phyloP scores from a whole-genome alignment of 2,888 invertebrate genomes.

The Acanthococcus lagerstroemiae region DNA sequence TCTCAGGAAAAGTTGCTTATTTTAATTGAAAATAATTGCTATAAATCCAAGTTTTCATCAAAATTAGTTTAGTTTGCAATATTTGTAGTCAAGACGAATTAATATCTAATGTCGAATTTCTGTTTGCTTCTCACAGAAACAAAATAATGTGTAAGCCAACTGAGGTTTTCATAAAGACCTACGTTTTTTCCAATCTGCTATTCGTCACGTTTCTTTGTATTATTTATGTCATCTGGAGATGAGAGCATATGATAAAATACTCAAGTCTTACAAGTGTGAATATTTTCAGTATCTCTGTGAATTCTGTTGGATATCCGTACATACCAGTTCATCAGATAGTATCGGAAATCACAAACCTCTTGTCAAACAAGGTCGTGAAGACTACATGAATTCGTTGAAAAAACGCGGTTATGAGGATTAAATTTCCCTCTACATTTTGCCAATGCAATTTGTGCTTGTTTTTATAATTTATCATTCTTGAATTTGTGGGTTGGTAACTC shows the following conservation, averaged over 20 bases:
- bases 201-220: neutral
- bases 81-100: no score
- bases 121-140: no score
- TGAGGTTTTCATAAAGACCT: no score
- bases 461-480: neutral
- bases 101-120: no score
- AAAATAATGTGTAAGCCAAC: neutral
- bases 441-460: neutral
- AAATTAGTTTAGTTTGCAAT: no score
- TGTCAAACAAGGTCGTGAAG: conserved; percentile 20
- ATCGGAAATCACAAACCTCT: conserved; percentile 6
- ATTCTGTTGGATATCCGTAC: conserved; percentile 14
- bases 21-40: no score
- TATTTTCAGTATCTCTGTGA: conserved; percentile 17
- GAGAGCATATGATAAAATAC: neutral
- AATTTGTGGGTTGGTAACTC: neutral
- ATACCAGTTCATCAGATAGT: neutral
- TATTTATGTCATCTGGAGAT: neutral
- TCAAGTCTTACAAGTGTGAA: neutral
- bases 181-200: no score
- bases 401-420: neutral
- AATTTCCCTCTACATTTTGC: no score
- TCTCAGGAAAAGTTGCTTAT: neutral
- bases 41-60: no score
- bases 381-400: conserved; percentile 10